Evolutionary conservation across 2,888 invertebrate species (phyloP).

Genomic region (Pyrrhia umbra): DNA sequence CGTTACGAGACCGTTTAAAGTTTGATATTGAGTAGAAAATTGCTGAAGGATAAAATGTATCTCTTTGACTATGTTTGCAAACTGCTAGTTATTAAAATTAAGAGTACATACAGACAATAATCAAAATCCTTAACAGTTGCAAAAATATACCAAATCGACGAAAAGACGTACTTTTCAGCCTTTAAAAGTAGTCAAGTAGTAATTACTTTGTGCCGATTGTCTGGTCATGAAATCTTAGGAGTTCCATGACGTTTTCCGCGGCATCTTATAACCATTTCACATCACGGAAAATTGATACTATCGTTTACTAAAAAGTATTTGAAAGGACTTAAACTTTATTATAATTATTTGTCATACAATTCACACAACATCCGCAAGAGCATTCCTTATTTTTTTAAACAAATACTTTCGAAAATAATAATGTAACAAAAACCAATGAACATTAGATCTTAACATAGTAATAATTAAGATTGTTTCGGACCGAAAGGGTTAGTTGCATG

Average conservation of each 20-base stretch:
- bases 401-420: too few relatives aligned
- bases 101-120: not conserved
- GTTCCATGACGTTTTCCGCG: slow-evolving; percentile 2
- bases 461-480: not conserved
- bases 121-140: not conserved
- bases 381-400: too few relatives aligned
- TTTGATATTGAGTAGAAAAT: slow-evolving; percentile 53
- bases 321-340: too few relatives aligned
- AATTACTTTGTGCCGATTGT: slow-evolving; percentile 1
- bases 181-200: not conserved
- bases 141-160: not conserved
- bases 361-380: too few relatives aligned
- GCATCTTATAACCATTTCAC: not conserved
- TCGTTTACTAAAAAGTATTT: too few relatives aligned
- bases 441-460: not conserved
- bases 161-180: too few relatives aligned
- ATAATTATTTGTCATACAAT: too few relatives aligned
- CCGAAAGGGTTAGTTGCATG: slow-evolving; percentile 18
- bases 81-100: slow-evolving; percentile 2
- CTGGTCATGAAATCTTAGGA: not conserved
- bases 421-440: not conserved
- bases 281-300: not conserved
- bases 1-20: slow-evolving; percentile 52
- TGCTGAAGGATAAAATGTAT: slow-evolving; percentile 33
- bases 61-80: slow-evolving; percentile 26